Conservation (phyloP, 2,888 invertebrate species). For the Phania funesta region DNA sequence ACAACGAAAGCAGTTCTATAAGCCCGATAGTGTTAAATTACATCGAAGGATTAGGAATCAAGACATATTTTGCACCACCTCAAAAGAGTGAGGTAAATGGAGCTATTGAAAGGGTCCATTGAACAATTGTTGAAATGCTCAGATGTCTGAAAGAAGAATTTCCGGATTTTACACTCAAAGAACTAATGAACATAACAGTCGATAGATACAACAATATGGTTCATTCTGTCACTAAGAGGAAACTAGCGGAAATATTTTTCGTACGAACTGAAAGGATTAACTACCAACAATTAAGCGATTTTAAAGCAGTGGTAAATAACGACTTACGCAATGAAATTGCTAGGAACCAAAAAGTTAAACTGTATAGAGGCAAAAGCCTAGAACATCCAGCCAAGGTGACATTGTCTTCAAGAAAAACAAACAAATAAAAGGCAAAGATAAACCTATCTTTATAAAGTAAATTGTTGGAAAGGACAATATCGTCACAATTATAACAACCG, state of each 20-base stretch:
- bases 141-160: conserved; percentile 24
- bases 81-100: too few species aligned
- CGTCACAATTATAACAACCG: conserved; percentile 10
- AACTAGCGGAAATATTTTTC: conserved; percentile 21
- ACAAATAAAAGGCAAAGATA: conserved; percentile 8
- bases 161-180: conserved; percentile 14
- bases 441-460: not conserved
- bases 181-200: too few species aligned
- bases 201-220: too few species aligned
- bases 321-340: not conserved
- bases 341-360: not conserved
- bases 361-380: conserved; percentile 4
- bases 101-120: conserved; percentile 12
- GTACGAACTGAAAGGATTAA: conserved; percentile 22
- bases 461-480: conserved; percentile 28
- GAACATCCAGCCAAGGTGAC: not conserved
- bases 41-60: too few species aligned
- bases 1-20: conserved; percentile 5
- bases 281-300: conserved; percentile 1
- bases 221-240: conserved; percentile 24
- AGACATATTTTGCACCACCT: too few species aligned
- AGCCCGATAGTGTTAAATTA: too few species aligned
- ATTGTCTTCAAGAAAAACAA: conserved; percentile 13
- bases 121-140: conserved; percentile 27
- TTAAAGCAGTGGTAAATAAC: not conserved